phyloP scores from a whole-genome alignment of 2,113 vertebrate genomes.

The Protobothrops mucrosquamatus region DNA sequence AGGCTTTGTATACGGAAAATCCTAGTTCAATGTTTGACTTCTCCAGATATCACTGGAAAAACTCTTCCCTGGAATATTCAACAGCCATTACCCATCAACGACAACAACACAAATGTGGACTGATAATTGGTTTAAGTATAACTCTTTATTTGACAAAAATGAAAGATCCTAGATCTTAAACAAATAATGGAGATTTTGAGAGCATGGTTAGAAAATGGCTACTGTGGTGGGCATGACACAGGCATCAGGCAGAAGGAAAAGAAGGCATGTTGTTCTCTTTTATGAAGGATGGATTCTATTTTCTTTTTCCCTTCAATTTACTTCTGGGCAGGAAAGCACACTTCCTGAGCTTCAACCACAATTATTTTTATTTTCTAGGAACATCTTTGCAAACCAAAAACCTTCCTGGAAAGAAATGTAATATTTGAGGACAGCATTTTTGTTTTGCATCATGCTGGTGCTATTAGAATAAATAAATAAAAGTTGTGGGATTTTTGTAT shows the following conservation, averaged over 20 bases:
- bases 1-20: neutral
- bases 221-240: neutral
- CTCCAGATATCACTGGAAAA: neutral
- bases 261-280: neutral
- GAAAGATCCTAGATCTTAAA: neutral
- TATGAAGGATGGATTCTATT: neutral
- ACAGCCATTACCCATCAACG: neutral
- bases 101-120: neutral
- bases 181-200: neutral
- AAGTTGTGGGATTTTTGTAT: neutral
- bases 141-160: neutral
- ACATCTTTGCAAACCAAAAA: neutral
- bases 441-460: neutral
- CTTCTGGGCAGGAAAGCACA: neutral
- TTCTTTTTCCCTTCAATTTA: neutral
- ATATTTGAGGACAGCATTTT: neutral
- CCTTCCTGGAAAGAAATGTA: neutral
- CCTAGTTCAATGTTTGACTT: neutral
- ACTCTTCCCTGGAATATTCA: neutral
- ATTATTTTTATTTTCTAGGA: neutral
- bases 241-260: neutral
- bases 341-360: neutral
- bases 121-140: neutral
- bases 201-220: neutral
- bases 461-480: neutral